Evolutionary conservation across 30 jellyfish, hydroid and myxozoan species (phyloP).

Genomic region (Aurelia aurita): DNA sequence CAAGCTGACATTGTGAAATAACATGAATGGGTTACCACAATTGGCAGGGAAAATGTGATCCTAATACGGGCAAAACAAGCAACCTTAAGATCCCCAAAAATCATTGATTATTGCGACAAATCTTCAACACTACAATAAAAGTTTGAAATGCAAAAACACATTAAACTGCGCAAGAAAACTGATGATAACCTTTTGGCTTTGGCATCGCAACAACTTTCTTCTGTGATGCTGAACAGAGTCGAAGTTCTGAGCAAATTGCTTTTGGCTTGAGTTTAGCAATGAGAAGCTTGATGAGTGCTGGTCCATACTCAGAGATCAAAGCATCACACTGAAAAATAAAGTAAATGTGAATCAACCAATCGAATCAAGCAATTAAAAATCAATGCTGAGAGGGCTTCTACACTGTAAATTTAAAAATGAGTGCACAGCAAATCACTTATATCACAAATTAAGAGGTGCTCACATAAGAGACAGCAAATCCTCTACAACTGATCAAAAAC

Average conservation of each 20-base stretch:
- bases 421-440: no score
- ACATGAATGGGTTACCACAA: no score
- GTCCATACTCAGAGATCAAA: conserved; percentile 66
- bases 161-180: conserved; percentile 8
- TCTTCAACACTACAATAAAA: no score
- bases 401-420: no score
- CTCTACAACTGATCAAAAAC: no score
- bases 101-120: no score
- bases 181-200: background rate
- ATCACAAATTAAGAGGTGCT: no score
- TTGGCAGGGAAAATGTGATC: no score
- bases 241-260: conserved; percentile 37
- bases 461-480: no score
- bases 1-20: no score
- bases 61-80: no score
- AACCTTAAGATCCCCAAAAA: no score
- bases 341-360: background rate
- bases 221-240: conserved; percentile 41
- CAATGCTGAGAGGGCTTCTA: background rate
- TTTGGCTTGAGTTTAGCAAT: conserved; percentile 41
- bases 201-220: conserved; percentile 8
- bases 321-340: conserved; percentile 70
- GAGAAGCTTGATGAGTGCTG: conserved; percentile 26
- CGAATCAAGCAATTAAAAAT: background rate
- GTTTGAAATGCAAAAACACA: background rate